Evolutionary conservation across 2,888 invertebrate species (phyloP), one percentile per base, ranked within the genome.

Genomic region (Cremastinae sp.): DNA sequence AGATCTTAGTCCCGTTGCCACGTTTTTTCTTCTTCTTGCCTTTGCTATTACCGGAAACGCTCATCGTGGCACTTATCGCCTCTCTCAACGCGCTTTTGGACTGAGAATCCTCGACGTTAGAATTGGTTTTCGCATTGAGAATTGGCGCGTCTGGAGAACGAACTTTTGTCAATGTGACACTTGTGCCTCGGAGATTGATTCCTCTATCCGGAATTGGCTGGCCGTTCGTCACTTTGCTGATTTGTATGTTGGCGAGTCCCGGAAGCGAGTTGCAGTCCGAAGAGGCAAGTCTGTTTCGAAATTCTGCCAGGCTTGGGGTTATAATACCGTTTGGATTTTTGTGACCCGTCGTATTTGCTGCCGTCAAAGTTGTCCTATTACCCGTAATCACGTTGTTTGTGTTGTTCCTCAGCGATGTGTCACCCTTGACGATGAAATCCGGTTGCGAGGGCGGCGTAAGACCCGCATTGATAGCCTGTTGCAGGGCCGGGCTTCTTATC

Each of bases 401-500:
- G 7, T 22, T 69, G 53, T 55, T 51, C 41, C 65, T 66, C 59
- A 61, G 55, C 3, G 69, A 78, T 10, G 78, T 64, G 59, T 87
- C 89, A 14, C 90, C 89, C 61, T 88, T 90, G 14, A 89, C 85
- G 45, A 90, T 87, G 64, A 88, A 89, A 78, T 90, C 90, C 0
- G 89, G 88, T 59, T 89, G 89, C 0, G 89, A 84, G 0, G 89
- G 86, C 2, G 88, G 87, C 14, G 88, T 86, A n/a, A 89, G 71
- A 1, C 89, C 90, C 0, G 89, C 88, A 47, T 90, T 89, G 51
- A 90, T 90, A 0, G 90, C 89, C 18, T 87, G 90, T 20, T 90
- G 92, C 88, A 94, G 91, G 0, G 93, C 86, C 0, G 96, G 96
- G 89, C 95, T 96, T 9, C 96, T 91, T 59, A 96, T 96, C 0